Evolutionary conservation across 2,797 vertebrate genomes (phyloP).

Genomic region (Rhinoraja longicauda): DNA sequence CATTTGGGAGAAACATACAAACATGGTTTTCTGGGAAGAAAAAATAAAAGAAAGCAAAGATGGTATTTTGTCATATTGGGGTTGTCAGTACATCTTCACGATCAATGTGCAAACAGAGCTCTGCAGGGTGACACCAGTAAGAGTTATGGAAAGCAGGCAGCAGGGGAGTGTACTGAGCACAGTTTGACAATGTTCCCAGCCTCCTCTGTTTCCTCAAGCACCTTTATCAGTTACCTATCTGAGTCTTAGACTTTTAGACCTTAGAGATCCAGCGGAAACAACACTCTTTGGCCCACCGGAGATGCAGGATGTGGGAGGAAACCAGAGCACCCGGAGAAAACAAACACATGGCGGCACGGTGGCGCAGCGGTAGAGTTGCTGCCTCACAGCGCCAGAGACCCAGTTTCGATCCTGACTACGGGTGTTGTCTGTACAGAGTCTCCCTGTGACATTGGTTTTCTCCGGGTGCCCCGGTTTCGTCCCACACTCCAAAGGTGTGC

Average conservation of each 20-base stretch:
- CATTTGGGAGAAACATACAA: not conserved
- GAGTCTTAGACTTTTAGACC: not conserved
- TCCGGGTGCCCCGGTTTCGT: too few relatives aligned
- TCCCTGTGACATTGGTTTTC: too few relatives aligned
- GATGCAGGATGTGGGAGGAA: too few relatives aligned
- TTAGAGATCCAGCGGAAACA: too few relatives aligned
- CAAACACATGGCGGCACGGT: too few relatives aligned
- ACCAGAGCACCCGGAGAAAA: too few relatives aligned
- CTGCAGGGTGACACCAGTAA: constrained; percentile 6
- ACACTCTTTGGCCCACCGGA: too few relatives aligned
- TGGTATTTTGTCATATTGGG: constrained; percentile 2
- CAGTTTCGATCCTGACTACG: too few relatives aligned
- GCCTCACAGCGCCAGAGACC: too few relatives aligned
- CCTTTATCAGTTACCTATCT: not conserved
- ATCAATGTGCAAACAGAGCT: not conserved
- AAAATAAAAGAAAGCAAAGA: not conserved
- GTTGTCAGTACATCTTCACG: not conserved
- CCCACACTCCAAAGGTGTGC: too few relatives aligned
- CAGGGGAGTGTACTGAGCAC: not conserved
- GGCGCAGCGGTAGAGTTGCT: too few relatives aligned
- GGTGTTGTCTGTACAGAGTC: too few relatives aligned
- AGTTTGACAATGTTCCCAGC: not conserved
- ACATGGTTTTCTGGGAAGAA: not conserved
- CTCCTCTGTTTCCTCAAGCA: not conserved
- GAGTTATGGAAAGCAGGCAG: not conserved